A percentile compares a stretch with the other conserved stretches of the same genome.
Evolutionary conservation across 2,113 vertebrate species (phyloP).

Genomic region (Tretioscincus oriximinensis): DNA sequence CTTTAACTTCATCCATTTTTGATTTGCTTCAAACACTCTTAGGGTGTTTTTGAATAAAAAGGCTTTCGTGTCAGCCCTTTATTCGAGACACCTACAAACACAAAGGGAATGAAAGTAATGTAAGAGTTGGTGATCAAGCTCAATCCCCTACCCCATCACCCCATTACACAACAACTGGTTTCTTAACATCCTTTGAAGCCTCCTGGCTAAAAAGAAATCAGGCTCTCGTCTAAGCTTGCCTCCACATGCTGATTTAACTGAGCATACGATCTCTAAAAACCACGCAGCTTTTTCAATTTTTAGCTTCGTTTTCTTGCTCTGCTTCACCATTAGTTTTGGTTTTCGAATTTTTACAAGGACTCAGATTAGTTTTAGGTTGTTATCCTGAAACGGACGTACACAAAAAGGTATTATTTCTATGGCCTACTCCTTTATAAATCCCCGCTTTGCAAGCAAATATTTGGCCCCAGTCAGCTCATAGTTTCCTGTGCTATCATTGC

Average conservation of each 20-base stretch:
- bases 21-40: slow-evolving; percentile 16
- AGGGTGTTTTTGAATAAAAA: neutral
- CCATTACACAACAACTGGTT: neutral
- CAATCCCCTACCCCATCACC: neutral
- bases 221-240: neutral
- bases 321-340: neutral
- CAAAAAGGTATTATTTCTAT: no score
- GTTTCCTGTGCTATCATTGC: no score
- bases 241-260: no score
- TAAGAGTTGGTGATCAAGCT: neutral
- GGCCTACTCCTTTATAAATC: no score
- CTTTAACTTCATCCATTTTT: neutral
- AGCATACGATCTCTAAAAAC: no score
- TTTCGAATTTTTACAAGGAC: neutral
- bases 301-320: neutral
- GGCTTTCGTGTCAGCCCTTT: neutral
- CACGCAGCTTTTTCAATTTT: no score
- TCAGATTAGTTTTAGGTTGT: neutral
- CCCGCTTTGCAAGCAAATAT: no score
- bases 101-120: slow-evolving; percentile 3
- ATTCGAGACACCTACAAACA: neutral
- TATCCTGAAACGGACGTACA: no score
- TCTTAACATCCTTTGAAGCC: neutral
- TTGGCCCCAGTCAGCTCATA: no score
- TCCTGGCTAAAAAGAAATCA: slow-evolving; percentile 14